A percentile compares a stretch with the other conserved stretches of the same genome.
phyloP scores from a whole-genome alignment of 1,140 invertebrate genomes.

The Anastrepha obliqua region DNA sequence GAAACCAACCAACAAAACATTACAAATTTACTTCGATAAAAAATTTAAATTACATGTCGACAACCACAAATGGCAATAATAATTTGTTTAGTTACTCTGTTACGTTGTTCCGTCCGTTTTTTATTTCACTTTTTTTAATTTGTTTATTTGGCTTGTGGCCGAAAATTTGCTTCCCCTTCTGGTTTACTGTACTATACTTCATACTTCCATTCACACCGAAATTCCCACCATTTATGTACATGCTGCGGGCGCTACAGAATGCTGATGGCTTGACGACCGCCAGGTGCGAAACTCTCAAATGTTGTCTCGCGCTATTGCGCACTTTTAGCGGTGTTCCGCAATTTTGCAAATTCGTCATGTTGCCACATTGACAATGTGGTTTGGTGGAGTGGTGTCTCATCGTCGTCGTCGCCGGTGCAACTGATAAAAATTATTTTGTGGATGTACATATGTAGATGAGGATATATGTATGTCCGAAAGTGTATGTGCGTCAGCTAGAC shows the following conservation, averaged over 20 bases:
- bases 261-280: background rate
- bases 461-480: background rate
- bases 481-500: background rate
- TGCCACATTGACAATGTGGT: conserved; percentile 35
- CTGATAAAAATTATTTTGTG: conserved; percentile 27
- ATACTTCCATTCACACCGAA: background rate
- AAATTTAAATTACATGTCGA: conserved; percentile 6
- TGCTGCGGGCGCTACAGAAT: background rate
- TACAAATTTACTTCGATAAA: background rate
- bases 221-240: conserved; percentile 19
- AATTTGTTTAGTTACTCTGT: conserved; percentile 24
- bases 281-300: conserved; percentile 31
- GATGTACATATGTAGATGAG: background rate
- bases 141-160: background rate
- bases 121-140: background rate
- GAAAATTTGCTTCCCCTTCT: conserved; percentile 15
- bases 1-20: background rate
- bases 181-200: background rate
- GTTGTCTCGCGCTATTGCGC: conserved; percentile 31
- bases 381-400: conserved; percentile 22
- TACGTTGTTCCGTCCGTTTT: background rate
- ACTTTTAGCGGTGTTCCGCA: conserved; percentile 21
- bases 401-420: background rate
- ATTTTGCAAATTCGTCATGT: conserved; percentile 46
- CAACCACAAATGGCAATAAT: conserved; percentile 40